Percentiles rank a stretch among this genome's conserved stretches.
phyloP scores from a whole-genome alignment of 2,113 vertebrate genomes.

The Perca flavescens region DNA sequence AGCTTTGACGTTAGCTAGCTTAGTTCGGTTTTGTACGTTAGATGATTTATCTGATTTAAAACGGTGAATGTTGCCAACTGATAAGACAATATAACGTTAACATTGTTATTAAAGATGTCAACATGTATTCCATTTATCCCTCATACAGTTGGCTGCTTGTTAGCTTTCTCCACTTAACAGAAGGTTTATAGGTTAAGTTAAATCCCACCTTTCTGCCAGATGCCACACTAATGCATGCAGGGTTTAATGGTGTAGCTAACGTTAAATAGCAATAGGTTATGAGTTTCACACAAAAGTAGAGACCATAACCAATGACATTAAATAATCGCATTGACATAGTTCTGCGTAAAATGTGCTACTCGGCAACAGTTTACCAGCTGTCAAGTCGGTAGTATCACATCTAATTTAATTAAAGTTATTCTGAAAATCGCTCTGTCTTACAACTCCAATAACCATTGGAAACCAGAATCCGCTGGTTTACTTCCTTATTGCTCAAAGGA shows the following conservation, averaged over 20 bases:
- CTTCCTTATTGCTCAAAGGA: conserved; percentile 71
- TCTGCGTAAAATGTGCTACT: not conserved
- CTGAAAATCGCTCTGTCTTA: not conserved
- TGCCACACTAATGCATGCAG: not conserved
- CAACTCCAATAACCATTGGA: not conserved
- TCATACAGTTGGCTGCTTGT: not conserved
- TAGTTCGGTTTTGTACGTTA: not conserved
- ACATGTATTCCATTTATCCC: accelerated
- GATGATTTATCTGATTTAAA: not conserved
- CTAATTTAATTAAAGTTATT: not conserved
- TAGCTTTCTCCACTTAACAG: not conserved
- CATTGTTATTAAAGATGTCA: not conserved
- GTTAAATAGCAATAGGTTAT: not conserved
- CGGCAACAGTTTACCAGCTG: not conserved
- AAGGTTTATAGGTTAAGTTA: not conserved
- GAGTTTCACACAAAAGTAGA: not conserved
- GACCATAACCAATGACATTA: not conserved
- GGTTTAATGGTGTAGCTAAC: not conserved
- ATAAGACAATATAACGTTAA: not conserved
- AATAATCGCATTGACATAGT: not conserved
- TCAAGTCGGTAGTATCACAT: not conserved
- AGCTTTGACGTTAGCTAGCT: conserved; percentile 58
- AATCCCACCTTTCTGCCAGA: conserved; percentile 1
- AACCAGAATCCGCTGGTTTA: conserved; percentile 46
- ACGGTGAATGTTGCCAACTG: accelerated